Conservation (phyloP, 2,797 vertebrate species). For the Sebastes taczanowskii region DNA sequence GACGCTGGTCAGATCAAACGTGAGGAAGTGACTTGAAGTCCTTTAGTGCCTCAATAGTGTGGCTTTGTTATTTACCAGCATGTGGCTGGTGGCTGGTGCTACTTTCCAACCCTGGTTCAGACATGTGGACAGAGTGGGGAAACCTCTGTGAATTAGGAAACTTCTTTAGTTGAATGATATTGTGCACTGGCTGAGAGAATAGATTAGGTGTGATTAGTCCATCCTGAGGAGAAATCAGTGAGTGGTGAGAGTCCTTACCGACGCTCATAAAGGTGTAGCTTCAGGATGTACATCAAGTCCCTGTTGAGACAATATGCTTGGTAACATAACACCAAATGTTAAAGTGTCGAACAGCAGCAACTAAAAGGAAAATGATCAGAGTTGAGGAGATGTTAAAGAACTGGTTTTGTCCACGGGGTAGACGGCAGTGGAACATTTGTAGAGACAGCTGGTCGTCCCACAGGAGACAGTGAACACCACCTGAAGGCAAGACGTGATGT, state of each 20-base stretch:
- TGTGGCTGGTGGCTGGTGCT: no score
- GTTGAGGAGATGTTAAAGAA: not conserved
- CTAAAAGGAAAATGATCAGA: conserved; percentile 21
- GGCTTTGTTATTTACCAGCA: no score
- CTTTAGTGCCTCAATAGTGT: not conserved
- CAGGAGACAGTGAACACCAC: conserved; percentile 20
- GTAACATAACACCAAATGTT: not conserved
- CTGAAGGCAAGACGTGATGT: conserved; percentile 17
- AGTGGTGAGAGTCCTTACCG: not conserved
- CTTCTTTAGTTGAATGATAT: not conserved
- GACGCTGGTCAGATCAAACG: not conserved
- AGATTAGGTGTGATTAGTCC: not conserved
- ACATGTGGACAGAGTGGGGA: not conserved
- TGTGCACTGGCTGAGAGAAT: not conserved
- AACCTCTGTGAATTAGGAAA: not conserved
- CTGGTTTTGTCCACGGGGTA: conserved; percentile 23
- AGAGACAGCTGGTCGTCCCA: conserved; percentile 35
- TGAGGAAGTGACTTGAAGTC: not conserved
- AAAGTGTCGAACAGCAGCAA: not conserved
- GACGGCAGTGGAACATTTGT: conserved; percentile 30
- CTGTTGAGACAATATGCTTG: not conserved
- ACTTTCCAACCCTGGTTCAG: no score
- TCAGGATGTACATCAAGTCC: not conserved
- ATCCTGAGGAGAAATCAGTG: not conserved
- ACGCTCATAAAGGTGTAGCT: not conserved